phyloP scores from a whole-genome alignment of 2,888 invertebrate species.

The Dione juno region DNA sequence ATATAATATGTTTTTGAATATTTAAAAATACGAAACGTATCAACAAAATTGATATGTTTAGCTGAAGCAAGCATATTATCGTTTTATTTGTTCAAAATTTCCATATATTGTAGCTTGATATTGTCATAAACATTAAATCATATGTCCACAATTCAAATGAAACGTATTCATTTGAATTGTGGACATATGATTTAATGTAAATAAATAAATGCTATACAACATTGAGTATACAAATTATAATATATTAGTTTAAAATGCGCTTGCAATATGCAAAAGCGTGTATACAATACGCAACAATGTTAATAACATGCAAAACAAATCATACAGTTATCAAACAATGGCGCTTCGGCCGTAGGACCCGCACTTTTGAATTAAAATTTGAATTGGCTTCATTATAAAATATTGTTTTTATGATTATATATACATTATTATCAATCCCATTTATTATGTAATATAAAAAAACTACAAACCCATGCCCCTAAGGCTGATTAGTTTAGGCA shows the following conservation, averaged over 20 bases:
- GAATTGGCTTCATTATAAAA: too few relatives aligned
- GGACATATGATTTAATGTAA: too few relatives aligned
- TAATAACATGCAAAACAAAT: slow-evolving; percentile 34
- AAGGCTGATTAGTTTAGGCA: too few relatives aligned
- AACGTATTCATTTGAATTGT: too few relatives aligned
- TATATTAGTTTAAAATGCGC: slow-evolving; percentile 18
- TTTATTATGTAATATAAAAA: too few relatives aligned
- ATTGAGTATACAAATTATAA: slow-evolving; percentile 2
- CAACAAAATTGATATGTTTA: neutral
- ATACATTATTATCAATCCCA: too few relatives aligned
- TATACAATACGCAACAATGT: slow-evolving; percentile 24
- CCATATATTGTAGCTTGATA: neutral
- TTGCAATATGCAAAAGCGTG: slow-evolving; percentile 22
- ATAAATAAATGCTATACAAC: slow-evolving; percentile 1
- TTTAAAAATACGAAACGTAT: neutral
- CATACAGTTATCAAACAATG: slow-evolving; percentile 37
- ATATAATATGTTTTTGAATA: neutral
- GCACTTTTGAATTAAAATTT: neutral
- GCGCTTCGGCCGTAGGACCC: slow-evolving; percentile 3
- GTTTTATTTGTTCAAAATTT: neutral
- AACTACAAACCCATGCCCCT: too few relatives aligned
- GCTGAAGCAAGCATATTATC: neutral
- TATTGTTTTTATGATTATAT: too few relatives aligned
- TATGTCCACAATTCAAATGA: neutral
- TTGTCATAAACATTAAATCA: slow-evolving; percentile 9